Evolutionary conservation across 2,113 vertebrate species (phyloP), one percentile per base, ranked within the genome.

Genomic region (Bubo scandiacus): DNA sequence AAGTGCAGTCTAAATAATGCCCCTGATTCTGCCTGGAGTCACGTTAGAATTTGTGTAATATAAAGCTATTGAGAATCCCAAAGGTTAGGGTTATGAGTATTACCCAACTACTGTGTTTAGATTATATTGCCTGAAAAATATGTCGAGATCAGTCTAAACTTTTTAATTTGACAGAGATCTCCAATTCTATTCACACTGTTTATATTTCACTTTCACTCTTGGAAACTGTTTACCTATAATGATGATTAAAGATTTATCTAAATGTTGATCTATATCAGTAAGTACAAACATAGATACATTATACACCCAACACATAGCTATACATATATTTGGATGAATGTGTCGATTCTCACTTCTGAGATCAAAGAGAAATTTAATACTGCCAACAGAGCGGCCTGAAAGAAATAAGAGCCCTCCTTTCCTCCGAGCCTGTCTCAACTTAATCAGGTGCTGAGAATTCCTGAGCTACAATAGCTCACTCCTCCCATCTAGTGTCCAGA

Each of bases 401-500:
- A 94, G 32, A 45, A 83, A 84, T 26, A n/a, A 6, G 5, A 65
- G 62, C 43, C 61, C 40, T 61, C 9, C 59, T 30, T 59, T 62
- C 27, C 9, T 62, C 38, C 34, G 13, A 68, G 61, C 34, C 61
- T 20, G 23, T 32, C 81, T 78, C 34, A 73, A 86, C n/a, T 19
- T 27, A 47, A 43, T 3, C 7, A 62, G 12, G 42, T 17, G 38
- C 42, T 45, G 22, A 5, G 29, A 72, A 25, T 2, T 72, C 17
- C 57, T 25, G 68, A 87, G 84, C 92, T 79, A 85, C 47, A 47
- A 38, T 6, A 77, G 95, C 92, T 97, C 96, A 90, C 3, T 82
- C 82, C 91, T 92, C 88, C 94, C 94, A 95, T 70, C 96, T 97
- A 92, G 96, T 78, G 96, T 93, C 73, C 93, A 87, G 43, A 95